Evolutionary conservation across 2,888 invertebrate genomes (phyloP), one percentile per base, ranked within the genome.

Genomic region (Melinopterus prodromus): DNA sequence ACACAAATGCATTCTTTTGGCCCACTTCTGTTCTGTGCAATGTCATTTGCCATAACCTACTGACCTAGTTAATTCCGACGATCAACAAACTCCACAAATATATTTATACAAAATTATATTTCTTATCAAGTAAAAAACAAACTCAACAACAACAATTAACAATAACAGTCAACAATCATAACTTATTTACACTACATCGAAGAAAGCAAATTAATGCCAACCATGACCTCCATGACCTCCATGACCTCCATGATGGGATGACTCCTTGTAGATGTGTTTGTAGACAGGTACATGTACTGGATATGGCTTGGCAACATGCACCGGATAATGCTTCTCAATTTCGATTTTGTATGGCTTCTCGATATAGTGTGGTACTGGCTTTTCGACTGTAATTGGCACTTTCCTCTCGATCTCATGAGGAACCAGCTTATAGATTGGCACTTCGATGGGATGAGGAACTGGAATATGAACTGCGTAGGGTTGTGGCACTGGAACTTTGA

Each of bases 291-390:
- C 92, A 84, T 94, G 94, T 84, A 95, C 94, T 79, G 94, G 93
- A 89, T 94, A 94, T 6, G 94, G 94, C 87, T 93, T 94, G 84
- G 93, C 92, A 16, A 89, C 85, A 81, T 88, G 85, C 72, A 95
- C 92, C 86, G 93, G 93, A 76, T 95, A 93, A 86, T 92, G 94
- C 90, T 94, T 95, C 83, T 95, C 93, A 53, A 95, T 93, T 88
- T 94, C 93, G 6, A 95, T 94, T 84, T 94, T 94, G 91, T 94
- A 94, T 4, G 94, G 95, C 86, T 93, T 94, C 86, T 94, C 93
- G 1, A 95, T 92, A 84, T 93, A 93, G 85, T 94, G 93, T 36
- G 93, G 93, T 16, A 93, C 92, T 16, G 94, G 93, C 86, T 93
- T 94, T 86, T 95, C 94, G 5, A 95, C 94, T 2, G 94, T 93